These are phyloP conservation scores for Pemphigus obesinymphae DNA, from an alignment of 1,140 invertebrate genomes.

Conservation along the genomic window DNA sequence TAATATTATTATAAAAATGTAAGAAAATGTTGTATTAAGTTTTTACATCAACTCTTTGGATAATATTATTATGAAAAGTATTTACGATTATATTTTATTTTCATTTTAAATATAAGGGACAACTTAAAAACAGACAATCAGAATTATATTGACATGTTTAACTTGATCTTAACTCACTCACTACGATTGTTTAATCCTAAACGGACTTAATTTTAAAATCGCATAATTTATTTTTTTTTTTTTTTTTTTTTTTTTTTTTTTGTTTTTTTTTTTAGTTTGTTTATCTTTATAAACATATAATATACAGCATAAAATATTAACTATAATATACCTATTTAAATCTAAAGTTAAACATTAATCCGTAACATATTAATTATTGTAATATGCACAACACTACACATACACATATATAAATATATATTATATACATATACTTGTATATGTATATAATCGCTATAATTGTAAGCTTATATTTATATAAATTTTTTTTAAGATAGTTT, in stretches of 20 bases:
- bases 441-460: slow-evolving; percentile 14
- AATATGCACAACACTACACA: not conserved
- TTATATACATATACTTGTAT: slow-evolving; percentile 5
- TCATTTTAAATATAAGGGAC: slow-evolving; percentile 13
- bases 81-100: not conserved
- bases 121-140: slow-evolving; percentile 26
- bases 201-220: not conserved
- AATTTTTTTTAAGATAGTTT: slow-evolving; percentile 21
- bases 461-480: slow-evolving; percentile 24
- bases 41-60: slow-evolving; percentile 8
- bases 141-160: slow-evolving; percentile 24
- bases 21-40: slow-evolving; percentile 1
- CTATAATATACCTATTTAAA: not conserved
- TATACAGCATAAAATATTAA: not conserved
- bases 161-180: not conserved
- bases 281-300: not conserved
- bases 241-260: not conserved
- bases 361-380: not conserved
- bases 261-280: not conserved
- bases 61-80: slow-evolving; percentile 6
- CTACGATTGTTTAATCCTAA: not conserved
- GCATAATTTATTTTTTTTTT: not conserved
- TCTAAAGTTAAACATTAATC: not conserved
- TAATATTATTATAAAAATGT: slow-evolving; percentile 3
- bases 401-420: not conserved